Conservation (phyloP, 2,113 vertebrate genomes). For the Jaculus jaculus region DNA sequence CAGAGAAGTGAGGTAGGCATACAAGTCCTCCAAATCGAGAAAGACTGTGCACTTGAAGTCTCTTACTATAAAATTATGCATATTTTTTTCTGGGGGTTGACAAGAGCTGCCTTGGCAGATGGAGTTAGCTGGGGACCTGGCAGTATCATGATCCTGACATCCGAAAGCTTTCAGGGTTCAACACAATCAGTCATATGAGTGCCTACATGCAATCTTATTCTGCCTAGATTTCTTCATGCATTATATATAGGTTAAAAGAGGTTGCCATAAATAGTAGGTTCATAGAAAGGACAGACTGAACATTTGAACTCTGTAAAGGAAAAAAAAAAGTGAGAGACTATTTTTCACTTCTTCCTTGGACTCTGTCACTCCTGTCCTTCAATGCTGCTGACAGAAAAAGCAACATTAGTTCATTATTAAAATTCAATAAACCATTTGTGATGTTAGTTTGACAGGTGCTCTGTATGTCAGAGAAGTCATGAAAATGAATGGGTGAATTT, state of each 20-base stretch:
- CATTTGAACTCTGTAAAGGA: conserved; percentile 83
- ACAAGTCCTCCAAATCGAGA: conserved; percentile 45
- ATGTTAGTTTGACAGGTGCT: conserved; percentile 73
- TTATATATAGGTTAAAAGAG: conserved; percentile 89
- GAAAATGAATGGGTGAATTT: conserved; percentile 54
- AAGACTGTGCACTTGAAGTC: conserved; percentile 51
- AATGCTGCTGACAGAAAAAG: conserved; percentile 73
- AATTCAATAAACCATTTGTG: conserved; percentile 77
- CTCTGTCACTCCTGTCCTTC: conserved; percentile 79
- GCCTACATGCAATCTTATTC: conserved; percentile 82
- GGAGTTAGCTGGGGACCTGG: conserved; percentile 52
- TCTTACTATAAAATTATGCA: conserved; percentile 59
- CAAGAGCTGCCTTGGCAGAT: conserved; percentile 63
- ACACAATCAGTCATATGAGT: conserved; percentile 78
- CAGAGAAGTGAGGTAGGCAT: conserved; percentile 51
- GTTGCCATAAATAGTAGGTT: conserved; percentile 86
- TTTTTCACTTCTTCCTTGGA: conserved; percentile 81
- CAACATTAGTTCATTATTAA: conserved; percentile 84
- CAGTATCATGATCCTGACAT: conserved; percentile 62
- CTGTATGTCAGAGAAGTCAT: conserved; percentile 59
- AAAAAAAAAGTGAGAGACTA: conserved; percentile 61
- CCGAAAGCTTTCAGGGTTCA: conserved; percentile 78
- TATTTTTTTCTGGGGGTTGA: conserved; percentile 62
- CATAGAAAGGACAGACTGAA: conserved; percentile 88
- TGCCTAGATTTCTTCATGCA: conserved; percentile 85